Conservation (phyloP, 2,888 invertebrate genomes). For the Ceriagrion tenellum region DNA sequence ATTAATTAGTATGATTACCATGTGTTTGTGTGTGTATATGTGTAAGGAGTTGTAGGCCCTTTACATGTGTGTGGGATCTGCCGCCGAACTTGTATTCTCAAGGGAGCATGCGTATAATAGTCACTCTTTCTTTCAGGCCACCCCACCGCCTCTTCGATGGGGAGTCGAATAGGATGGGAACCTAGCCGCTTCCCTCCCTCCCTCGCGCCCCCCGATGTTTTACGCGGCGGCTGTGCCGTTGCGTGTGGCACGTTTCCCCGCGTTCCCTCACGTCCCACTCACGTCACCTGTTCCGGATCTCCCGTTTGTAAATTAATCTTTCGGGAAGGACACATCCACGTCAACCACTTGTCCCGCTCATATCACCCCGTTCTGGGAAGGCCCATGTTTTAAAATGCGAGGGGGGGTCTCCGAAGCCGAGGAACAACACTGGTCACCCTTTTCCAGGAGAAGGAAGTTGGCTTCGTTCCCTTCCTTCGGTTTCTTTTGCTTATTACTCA, state of each 20-base stretch:
- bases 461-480: not conserved
- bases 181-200: not conserved
- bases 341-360: not conserved
- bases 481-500: not conserved
- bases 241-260: slow-evolving; percentile 26
- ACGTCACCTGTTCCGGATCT: slow-evolving; percentile 51
- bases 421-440: not conserved
- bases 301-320: slow-evolving; percentile 57
- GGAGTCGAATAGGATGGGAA: too few species aligned
- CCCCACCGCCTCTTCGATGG: too few species aligned
- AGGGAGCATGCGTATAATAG: too few species aligned
- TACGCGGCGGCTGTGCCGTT: not conserved
- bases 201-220: not conserved
- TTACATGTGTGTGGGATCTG: too few species aligned
- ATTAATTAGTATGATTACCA: too few species aligned
- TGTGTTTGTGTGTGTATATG: too few species aligned
- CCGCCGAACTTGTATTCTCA: too few species aligned
- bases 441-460: not conserved
- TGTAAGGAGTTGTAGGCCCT: too few species aligned
- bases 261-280: slow-evolving; percentile 35
- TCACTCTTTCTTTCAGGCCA: too few species aligned
- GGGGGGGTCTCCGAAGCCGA: not conserved
- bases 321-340: not conserved
- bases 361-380: not conserved
- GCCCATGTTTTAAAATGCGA: not conserved